Evolutionary conservation across 2,113 vertebrate genomes (phyloP).

Genomic region (Xiphophorus hellerii): DNA sequence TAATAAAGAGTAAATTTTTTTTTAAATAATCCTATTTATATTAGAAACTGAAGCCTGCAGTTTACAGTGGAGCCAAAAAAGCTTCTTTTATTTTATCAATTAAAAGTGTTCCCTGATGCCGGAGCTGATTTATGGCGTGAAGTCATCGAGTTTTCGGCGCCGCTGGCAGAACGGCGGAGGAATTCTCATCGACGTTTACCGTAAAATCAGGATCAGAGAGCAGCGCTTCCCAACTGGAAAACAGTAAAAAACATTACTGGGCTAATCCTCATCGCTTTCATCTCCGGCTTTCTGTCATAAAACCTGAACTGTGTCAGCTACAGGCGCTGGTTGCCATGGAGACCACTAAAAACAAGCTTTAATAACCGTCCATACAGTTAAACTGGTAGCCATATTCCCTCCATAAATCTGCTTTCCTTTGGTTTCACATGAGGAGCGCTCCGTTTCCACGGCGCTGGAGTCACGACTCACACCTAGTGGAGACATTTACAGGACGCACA

Average conservation of each 20-base stretch:
- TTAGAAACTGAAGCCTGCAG: neutral
- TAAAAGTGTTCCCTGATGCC: constrained; percentile 1
- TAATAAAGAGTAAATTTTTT: neutral
- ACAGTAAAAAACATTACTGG: constrained; percentile 33
- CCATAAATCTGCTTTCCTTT: neutral
- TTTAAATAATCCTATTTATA: constrained; percentile 3
- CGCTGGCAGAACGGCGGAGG: constrained; percentile 41
- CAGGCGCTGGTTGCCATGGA: constrained; percentile 34
- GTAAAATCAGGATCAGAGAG: constrained; percentile 17
- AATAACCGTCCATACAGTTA: constrained; percentile 30
- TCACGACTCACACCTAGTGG: neutral
- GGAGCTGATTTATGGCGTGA: constrained; percentile 50
- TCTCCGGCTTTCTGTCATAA: constrained; percentile 30
- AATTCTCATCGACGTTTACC: constrained; percentile 49
- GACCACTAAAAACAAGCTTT: constrained; percentile 20
- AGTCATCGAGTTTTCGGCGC: constrained; percentile 41
- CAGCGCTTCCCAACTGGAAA: constrained; percentile 41
- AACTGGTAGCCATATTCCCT: neutral
- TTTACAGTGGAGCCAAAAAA: neutral
- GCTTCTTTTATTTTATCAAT: neutral
- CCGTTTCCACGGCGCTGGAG: neutral
- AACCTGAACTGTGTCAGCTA: constrained; percentile 22
- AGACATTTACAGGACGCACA: neutral
- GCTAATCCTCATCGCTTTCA: constrained; percentile 35
- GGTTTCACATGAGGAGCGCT: neutral